These are phyloP conservation scores for Vollenhovia emeryi DNA, from an alignment of 1,140 invertebrate species.

Conservation along the genomic window DNA sequence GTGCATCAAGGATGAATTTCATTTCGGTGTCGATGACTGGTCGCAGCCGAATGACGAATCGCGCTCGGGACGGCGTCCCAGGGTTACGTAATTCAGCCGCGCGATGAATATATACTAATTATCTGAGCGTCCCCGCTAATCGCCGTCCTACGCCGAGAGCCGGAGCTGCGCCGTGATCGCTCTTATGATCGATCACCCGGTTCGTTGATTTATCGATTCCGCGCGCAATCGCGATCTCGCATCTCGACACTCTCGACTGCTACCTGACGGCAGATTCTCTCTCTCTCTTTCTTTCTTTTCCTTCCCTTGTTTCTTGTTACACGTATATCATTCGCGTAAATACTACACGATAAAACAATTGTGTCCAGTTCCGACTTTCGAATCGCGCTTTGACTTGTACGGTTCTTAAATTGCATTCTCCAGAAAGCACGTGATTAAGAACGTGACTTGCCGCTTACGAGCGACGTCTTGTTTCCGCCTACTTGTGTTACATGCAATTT, in stretches of 20 bases:
- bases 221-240: conserved; percentile 45
- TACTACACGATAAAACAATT: conserved; percentile 31
- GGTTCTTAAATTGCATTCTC: not conserved
- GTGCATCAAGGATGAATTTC: conserved; percentile 36
- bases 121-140: conserved; percentile 41
- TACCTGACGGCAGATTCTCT: conserved; percentile 44
- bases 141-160: not conserved
- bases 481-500: not conserved
- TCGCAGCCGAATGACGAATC: conserved; percentile 27
- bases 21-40: conserved; percentile 32
- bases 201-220: conserved; percentile 60
- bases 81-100: conserved; percentile 39
- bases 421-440: conserved; percentile 4
- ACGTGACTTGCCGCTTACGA: conserved; percentile 42
- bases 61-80: not conserved
- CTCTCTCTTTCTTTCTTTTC: conserved; percentile 34
- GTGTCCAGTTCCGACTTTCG: conserved; percentile 1
- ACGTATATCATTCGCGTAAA: conserved; percentile 13
- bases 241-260: conserved; percentile 55
- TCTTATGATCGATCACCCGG: conserved; percentile 49
- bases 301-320: conserved; percentile 42
- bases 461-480: not conserved
- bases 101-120: conserved; percentile 58
- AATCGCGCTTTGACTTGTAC: not conserved
- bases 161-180: not conserved